Conservation (phyloP, 2,113 vertebrate genomes). For the Athene cunicularia region DNA sequence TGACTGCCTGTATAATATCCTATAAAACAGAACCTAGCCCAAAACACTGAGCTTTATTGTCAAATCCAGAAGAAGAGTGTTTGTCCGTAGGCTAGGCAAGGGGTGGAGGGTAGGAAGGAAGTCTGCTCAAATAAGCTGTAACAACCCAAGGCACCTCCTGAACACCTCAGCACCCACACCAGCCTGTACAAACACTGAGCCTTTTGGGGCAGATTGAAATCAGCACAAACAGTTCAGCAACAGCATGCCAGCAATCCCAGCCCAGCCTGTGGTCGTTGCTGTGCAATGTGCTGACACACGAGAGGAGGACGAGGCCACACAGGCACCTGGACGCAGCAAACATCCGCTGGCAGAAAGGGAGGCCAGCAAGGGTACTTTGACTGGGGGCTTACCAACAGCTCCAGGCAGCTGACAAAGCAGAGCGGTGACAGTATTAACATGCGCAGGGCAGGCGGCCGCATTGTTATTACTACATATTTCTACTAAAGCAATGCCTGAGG, state of each 20-base stretch:
- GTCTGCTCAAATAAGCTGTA: not conserved
- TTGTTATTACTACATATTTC: not conserved
- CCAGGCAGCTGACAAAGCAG: constrained; percentile 52
- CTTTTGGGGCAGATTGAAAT: not conserved
- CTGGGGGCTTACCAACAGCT: not conserved
- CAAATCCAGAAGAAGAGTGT: not conserved
- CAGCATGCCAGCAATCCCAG: not conserved
- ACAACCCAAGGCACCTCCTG: not conserved
- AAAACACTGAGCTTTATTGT: not conserved
- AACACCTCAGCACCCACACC: not conserved
- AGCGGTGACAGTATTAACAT: not conserved
- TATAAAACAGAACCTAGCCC: not conserved
- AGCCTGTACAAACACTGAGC: not conserved
- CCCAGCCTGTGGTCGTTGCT: not conserved
- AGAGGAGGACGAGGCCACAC: not conserved
- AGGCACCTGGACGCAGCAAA: constrained; percentile 12
- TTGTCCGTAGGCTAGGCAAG: not conserved
- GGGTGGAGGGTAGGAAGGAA: not conserved
- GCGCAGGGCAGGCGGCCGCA: rapidly evolving
- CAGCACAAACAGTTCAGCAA: not conserved
- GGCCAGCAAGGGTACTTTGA: not conserved
- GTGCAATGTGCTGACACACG: not conserved
- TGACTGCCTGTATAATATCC: too few relatives aligned
- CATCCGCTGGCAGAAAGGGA: constrained; percentile 20
- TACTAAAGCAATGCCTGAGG: not conserved